Evolutionary conservation across 2,888 invertebrate genomes (phyloP), one percentile per base, ranked within the genome.

Genomic region (Mythimna ferrago): DNA sequence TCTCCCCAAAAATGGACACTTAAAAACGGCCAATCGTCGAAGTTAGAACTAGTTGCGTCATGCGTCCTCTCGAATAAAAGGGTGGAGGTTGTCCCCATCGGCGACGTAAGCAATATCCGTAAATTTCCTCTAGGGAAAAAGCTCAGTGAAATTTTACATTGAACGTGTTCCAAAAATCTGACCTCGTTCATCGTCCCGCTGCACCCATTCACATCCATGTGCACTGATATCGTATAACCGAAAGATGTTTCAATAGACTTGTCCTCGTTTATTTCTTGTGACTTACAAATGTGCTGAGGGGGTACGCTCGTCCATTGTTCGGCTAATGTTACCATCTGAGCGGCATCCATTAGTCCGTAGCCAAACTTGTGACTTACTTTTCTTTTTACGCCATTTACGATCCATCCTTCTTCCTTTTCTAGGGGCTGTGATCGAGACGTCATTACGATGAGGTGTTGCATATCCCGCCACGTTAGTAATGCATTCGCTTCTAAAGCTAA

Each of bases 1-100:
- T 98, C 98, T 38, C 99, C 99, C 99, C 99, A 99, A 95, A 98
- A 99, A 93, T 99, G 99, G 26, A 99, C 99, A 90, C 99, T 99
- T 88, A 99, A 97, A 97, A 99, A 99, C 19, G 99, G 99, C 99
- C 99, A 99, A 93, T 99, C 99, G 93, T 99, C 99, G 94, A 99
- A 99, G 91, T 99, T 99, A 66, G 98, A 98, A 92, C 98, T 98
- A 73, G 98, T 97, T 73, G 98, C 98, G 94, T 99, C 99, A 79
- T 98, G 97, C 5, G 99, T 99, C 84, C 99, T 97, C 90, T 99
- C 99, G 89, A 99, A 99, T 82, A 99, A 97, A 86, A 99, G 96
- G 26, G 99, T 99, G 44, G 99, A 99, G 32, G 98, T 98, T 1
- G 99, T 99, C 51, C 99, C 99, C 97, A 98, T 98, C 10, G 99